phyloP scores from a whole-genome alignment of 2,888 invertebrate genomes.

The Diplolepis rosae region DNA sequence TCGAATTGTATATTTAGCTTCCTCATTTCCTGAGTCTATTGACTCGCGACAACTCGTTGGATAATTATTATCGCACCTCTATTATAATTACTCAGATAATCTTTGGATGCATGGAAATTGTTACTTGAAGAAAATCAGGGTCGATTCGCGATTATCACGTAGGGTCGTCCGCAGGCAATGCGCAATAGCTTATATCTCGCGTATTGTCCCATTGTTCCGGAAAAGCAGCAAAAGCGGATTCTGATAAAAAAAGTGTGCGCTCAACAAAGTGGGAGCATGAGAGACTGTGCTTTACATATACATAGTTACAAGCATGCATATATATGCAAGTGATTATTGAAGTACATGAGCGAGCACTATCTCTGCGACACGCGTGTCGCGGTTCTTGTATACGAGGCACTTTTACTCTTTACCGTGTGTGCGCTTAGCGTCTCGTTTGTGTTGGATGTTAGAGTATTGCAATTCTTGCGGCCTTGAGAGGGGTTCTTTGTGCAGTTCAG shows the following conservation, averaged over 20 bases:
- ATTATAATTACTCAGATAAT: constrained; percentile 1
- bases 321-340: constrained; percentile 21
- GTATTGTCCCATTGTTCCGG: constrained; percentile 65
- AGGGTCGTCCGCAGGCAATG: constrained; percentile 39
- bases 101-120: constrained; percentile 31
- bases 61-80: not conserved
- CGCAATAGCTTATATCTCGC: constrained; percentile 46
- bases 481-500: constrained; percentile 71
- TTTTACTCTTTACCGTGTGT: constrained; percentile 44
- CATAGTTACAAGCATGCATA: constrained; percentile 35
- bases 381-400: constrained; percentile 37
- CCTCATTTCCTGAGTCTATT: not conserved
- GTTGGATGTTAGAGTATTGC: constrained; percentile 55
- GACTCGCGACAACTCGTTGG: not conserved
- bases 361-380: constrained; percentile 37
- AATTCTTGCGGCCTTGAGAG: constrained; percentile 69
- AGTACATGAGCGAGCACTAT: not conserved
- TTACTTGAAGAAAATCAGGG: constrained; percentile 49
- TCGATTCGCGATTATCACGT: constrained; percentile 49
- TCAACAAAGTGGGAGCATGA: constrained; percentile 34
- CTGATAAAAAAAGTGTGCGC: constrained; percentile 49
- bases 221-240: constrained; percentile 58
- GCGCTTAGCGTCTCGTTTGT: constrained; percentile 49
- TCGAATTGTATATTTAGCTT: not conserved
- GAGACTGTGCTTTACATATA: constrained; percentile 40